Evolutionary conservation across 2,888 invertebrate genomes (phyloP), one percentile per base, ranked within the genome.

Genomic region (Mesorhabditis sp.): DNA sequence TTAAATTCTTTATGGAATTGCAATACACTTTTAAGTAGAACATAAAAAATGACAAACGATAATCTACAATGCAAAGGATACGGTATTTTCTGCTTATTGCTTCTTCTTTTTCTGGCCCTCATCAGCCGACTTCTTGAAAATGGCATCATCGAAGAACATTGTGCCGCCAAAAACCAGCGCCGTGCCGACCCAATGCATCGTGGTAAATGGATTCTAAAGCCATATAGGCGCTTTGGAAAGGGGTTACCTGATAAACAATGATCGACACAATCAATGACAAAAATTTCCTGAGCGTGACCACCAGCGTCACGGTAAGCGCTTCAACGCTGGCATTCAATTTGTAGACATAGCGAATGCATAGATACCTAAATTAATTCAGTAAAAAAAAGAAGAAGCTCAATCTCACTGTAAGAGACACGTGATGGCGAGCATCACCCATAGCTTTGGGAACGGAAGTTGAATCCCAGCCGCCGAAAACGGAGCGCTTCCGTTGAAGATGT

Each of bases 291-390:
- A 97, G 87, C 0, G 98, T 98, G 45, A 98, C 92, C 0, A 98
- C 94, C 75, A 97, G 88, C 0, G 96, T 97, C 1, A 97, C 95
- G 0, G 94, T 94, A 62, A 97, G 87, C 6, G 84, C 82, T 63
- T 84, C 83, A 43, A 82, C 80, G 43, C 95, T 94, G 0, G 96
- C 92, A 1, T 95, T 96, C 83, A 97, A 88, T 45, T 92, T 90
- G 85, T 95, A 98, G 2, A 98, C 97, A 6, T 94, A 92, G 86
- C 93, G 92, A 74, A 97, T 96, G 86, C 97, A 98, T 73, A 95
- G 86, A 85, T 91, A 91, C 87, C 90, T 91, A 86, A 61, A 79
- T 44, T n/a, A n/a, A 5, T 13, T 50, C n/a, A 10, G 2, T 50
- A 13, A 13, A 10, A 50, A 50, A 50, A 50, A 10, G n/a, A 50